Percentiles rank a stretch among this genome's conserved stretches.
Evolutionary conservation across 2,113 vertebrate species (phyloP).

Genomic region (Brachirus orientalis): DNA sequence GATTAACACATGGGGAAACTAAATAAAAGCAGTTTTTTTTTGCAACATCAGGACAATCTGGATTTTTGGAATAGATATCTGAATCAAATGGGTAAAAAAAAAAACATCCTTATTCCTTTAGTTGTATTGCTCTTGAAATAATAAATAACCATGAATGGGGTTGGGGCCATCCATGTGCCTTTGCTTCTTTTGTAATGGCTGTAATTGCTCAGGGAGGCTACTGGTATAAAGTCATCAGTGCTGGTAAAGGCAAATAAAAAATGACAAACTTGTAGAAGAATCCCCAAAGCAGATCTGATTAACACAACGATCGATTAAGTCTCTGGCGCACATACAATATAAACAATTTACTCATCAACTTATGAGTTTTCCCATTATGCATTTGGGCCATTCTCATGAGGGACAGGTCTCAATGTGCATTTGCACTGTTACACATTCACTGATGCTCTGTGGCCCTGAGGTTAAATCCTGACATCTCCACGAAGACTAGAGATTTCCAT

Average conservation of each 20-base stretch:
- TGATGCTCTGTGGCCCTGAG: conserved; percentile 4
- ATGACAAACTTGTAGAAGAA: not conserved
- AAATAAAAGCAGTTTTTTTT: not conserved
- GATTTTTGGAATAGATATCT: not conserved
- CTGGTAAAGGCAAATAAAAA: not conserved
- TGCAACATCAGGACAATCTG: too few relatives aligned
- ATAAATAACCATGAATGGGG: conserved; percentile 3
- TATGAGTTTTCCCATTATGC: conserved; percentile 10
- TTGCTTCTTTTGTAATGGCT: conserved; percentile 26
- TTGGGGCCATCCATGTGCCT: conserved; percentile 1
- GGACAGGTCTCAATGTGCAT: conserved; percentile 29
- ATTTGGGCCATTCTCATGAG: conserved; percentile 5
- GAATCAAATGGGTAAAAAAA: not conserved
- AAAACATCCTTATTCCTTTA: conserved; percentile 9
- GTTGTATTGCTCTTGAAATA: not conserved
- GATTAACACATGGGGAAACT: not conserved
- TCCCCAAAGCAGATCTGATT: not conserved
- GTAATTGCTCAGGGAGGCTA: conserved; percentile 28
- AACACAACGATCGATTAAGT: not conserved
- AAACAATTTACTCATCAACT: too few relatives aligned
- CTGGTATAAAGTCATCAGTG: conserved; percentile 10
- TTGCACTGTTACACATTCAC: conserved; percentile 34
- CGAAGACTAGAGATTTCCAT: conserved; percentile 49
- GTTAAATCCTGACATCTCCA: conserved; percentile 26
- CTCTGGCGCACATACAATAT: too few relatives aligned